Evolutionary conservation across 2,888 invertebrate species (phyloP).

Genomic region (Acleris sparsana): DNA sequence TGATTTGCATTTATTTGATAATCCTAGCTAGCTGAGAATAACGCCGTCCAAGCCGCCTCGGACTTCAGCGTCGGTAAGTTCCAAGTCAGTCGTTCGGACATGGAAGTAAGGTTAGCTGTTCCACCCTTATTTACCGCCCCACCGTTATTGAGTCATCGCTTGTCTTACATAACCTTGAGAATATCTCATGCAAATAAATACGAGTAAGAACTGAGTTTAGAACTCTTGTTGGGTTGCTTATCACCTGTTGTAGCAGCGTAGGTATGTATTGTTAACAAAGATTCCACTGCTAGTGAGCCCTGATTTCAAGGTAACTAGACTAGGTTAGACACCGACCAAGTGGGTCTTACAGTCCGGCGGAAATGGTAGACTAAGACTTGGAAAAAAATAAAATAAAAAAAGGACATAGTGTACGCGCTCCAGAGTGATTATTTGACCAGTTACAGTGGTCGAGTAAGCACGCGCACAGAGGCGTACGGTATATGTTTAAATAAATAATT

Average conservation of each 20-base stretch:
- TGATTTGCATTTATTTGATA: conserved; percentile 64
- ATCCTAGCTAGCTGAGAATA: conserved; percentile 69
- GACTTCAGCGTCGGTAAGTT: conserved; percentile 87
- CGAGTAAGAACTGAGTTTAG: background rate
- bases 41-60: conserved; percentile 87
- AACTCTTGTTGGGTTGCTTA: conserved; percentile 42
- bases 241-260: conserved; percentile 85
- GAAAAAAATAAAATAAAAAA: too few relatives aligned
- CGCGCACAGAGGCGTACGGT: too few relatives aligned
- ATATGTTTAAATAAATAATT: too few relatives aligned
- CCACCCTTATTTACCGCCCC: conserved; percentile 85
- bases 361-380: conserved; percentile 57
- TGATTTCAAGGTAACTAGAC: conserved; percentile 50
- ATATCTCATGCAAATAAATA: conserved; percentile 81
- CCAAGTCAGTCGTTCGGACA: conserved; percentile 70
- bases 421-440: too few relatives aligned
- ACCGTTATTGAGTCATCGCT: conserved; percentile 57
- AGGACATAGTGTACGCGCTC: too few relatives aligned
- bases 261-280: conserved; percentile 84
- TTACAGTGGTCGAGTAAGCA: too few relatives aligned
- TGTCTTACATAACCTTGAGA: conserved; percentile 85
- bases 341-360: conserved; percentile 84
- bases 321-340: conserved; percentile 71
- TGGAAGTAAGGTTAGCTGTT: conserved; percentile 86
- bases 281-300: conserved; percentile 41